Evolutionary conservation across 2,113 vertebrate species (phyloP).

Genomic region (Tor tambroides): DNA sequence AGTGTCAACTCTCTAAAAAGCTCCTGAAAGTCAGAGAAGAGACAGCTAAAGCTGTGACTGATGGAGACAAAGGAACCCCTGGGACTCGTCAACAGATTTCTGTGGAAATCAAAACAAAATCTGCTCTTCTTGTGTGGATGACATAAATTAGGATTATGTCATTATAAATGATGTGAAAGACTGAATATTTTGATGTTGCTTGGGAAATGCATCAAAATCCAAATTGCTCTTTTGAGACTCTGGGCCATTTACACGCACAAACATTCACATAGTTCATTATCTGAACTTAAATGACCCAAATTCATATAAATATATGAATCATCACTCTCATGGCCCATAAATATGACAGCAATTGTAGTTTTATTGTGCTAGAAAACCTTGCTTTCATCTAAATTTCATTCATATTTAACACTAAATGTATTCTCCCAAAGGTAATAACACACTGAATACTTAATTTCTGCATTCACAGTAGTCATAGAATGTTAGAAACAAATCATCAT

Average conservation of each 20-base stretch:
- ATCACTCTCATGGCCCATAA: not conserved
- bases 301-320: not conserved
- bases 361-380: not conserved
- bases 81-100: not conserved
- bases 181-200: not conserved
- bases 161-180: constrained; percentile 11
- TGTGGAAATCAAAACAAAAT: not conserved
- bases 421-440: not conserved
- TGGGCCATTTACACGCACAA: not conserved
- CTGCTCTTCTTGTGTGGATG: not conserved
- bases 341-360: not conserved
- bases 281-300: not conserved
- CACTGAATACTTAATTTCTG: not conserved
- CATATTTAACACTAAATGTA: not conserved
- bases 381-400: not conserved
- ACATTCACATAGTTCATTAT: not conserved
- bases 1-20: not conserved
- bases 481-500: not conserved
- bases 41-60: not conserved
- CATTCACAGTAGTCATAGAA: not conserved
- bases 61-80: not conserved
- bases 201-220: not conserved
- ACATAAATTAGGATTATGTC: not conserved
- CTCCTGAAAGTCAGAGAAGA: not conserved
- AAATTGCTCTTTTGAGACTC: not conserved